Percentiles rank a stretch among this genome's conserved stretches.
phyloP scores from a whole-genome alignment of 2,113 vertebrate species.

The Callocephalon fimbriatum region DNA sequence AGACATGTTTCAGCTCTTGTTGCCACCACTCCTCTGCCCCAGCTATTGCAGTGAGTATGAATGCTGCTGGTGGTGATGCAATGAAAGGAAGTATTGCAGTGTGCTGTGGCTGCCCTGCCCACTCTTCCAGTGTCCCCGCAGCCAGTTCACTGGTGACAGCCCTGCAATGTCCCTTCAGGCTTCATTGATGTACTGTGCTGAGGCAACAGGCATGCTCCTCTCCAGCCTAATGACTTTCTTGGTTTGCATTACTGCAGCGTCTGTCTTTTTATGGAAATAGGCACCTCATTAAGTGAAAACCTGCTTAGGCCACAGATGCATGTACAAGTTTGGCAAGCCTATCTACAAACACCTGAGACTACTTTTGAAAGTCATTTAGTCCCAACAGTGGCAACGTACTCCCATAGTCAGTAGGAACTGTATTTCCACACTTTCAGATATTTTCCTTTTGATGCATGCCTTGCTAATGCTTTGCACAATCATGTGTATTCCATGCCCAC shows the following conservation, averaged over 20 bases:
- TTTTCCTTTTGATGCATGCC: background rate
- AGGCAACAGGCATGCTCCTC: background rate
- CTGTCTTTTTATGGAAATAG: background rate
- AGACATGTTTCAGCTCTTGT: background rate
- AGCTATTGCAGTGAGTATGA: background rate
- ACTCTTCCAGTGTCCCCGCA: background rate
- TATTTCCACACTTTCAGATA: background rate
- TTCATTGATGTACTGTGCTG: background rate
- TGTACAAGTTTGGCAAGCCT: background rate
- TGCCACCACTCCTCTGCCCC: background rate
- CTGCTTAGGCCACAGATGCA: background rate
- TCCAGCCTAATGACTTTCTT: background rate
- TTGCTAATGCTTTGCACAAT: background rate
- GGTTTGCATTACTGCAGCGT: rapidly evolving
- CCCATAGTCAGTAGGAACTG: background rate
- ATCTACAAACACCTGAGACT: background rate
- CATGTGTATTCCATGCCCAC: background rate
- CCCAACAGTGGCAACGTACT: background rate
- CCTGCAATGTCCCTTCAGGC: background rate
- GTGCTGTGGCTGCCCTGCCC: background rate
- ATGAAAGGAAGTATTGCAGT: background rate
- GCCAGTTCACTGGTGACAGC: background rate
- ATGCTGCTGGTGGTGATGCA: background rate
- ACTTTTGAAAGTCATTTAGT: background rate
- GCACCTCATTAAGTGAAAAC: background rate